Evolutionary conservation across 2,113 vertebrate species (phyloP).

Genomic region (Lophochroa leadbeateri): DNA sequence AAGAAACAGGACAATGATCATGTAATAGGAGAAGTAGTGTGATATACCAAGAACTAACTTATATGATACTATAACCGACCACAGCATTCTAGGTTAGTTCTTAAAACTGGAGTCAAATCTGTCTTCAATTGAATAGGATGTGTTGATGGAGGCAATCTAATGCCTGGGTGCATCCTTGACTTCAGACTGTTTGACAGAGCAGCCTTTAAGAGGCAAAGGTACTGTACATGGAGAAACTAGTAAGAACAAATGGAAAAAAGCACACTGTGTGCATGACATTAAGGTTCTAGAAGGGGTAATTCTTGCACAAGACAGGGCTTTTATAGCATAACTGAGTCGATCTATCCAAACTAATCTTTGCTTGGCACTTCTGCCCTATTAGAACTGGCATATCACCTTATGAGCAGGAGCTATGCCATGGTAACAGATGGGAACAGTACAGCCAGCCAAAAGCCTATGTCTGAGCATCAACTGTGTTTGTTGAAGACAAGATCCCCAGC

Average conservation of each 20-base stretch:
- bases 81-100: neutral
- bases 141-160: neutral
- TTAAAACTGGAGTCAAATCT: neutral
- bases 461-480: neutral
- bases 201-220: neutral
- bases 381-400: neutral
- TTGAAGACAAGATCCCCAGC: neutral
- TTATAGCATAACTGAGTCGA: neutral
- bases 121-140: neutral
- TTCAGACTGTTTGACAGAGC: neutral
- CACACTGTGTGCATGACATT: neutral
- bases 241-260: neutral
- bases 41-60: neutral
- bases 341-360: neutral
- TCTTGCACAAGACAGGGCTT: neutral
- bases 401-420: neutral
- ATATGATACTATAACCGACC: neutral
- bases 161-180: neutral
- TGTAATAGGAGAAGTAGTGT: fast-evolving
- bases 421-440: neutral
- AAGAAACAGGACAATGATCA: neutral
- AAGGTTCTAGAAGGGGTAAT: neutral
- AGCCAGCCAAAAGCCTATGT: neutral
- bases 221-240: neutral
- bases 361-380: neutral